Percentiles rank a stretch among this genome's conserved stretches.
phyloP scores from a whole-genome alignment of 2,797 vertebrate genomes.

The Sandelia bainsii region DNA sequence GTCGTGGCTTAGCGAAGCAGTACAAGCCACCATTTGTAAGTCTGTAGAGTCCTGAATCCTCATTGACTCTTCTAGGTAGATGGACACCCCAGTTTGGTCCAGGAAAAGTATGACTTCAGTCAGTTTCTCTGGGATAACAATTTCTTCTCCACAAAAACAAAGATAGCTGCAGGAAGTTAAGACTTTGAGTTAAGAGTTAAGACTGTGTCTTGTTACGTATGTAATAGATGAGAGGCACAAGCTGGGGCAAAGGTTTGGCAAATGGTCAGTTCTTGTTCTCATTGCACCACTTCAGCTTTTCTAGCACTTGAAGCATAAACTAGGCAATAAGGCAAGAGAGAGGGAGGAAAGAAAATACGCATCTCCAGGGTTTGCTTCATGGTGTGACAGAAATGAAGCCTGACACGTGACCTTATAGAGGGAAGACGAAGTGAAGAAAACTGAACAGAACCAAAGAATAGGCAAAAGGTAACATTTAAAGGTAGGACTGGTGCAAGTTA shows the following conservation, averaged over 20 bases:
- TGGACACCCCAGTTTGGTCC: too few species aligned
- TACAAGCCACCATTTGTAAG: too few species aligned
- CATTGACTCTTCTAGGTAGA: too few species aligned
- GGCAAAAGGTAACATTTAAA: constrained; percentile 13
- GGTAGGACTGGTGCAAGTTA: not conserved
- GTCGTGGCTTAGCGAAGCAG: not conserved
- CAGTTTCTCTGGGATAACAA: too few species aligned
- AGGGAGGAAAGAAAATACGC: not conserved
- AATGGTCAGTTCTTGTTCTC: not conserved
- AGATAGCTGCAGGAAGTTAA: too few species aligned
- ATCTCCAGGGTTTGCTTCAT: constrained; percentile 37
- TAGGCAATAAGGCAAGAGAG: constrained; percentile 11
- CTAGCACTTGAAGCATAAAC: constrained; percentile 1
- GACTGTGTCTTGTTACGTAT: too few species aligned
- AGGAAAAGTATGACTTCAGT: too few species aligned
- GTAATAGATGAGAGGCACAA: too few species aligned
- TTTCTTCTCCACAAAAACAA: too few species aligned
- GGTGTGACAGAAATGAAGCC: constrained; percentile 45
- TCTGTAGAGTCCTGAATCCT: too few species aligned
- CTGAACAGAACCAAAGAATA: not conserved
- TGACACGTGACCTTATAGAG: constrained; percentile 28
- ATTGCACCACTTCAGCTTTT: not conserved
- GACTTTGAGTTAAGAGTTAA: too few species aligned
- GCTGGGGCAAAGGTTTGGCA: not conserved
- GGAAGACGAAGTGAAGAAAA: constrained; percentile 5